Evolutionary conservation across 2,888 invertebrate species (phyloP).

Genomic region (Patella ulyssiponensis): DNA sequence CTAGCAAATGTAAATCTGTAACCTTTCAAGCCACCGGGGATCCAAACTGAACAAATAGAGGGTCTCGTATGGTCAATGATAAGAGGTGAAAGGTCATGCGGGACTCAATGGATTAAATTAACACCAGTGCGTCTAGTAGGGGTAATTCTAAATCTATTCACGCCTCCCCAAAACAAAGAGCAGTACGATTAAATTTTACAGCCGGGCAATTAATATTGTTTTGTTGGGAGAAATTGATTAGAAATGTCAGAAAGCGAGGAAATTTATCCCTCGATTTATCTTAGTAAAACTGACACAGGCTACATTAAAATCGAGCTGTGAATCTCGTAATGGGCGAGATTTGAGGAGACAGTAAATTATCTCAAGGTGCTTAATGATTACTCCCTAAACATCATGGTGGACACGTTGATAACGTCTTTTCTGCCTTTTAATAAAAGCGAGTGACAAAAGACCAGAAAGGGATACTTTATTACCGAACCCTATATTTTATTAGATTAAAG

Average conservation of each 20-base stretch:
- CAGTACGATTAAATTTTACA: not conserved
- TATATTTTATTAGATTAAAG: no score
- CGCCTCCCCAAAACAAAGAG: constrained; percentile 1
- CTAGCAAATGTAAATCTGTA: no score
- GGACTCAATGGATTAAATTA: not conserved
- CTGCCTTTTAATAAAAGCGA: no score
- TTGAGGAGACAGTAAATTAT: not conserved
- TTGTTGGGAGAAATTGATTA: not conserved
- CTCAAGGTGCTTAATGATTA: no score
- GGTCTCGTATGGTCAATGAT: no score
- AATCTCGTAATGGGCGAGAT: not conserved
- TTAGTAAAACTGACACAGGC: not conserved
- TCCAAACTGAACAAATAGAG: no score
- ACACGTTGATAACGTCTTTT: no score
- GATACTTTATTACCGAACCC: no score
- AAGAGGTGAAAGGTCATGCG: not conserved
- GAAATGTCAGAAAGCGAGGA: constrained; percentile 3
- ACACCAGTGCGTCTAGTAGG: not conserved
- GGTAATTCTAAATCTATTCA: not conserved
- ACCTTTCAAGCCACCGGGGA: no score
- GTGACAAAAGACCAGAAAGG: no score
- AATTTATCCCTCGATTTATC: constrained; percentile 3
- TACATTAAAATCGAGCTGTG: not conserved
- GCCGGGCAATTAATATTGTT: constrained; percentile 7
- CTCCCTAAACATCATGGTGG: no score